Percentiles rank a stretch among this genome's conserved stretches.
Conservation (phyloP, 1,140 invertebrate genomes). For the Trichonephila inaurata region DNA sequence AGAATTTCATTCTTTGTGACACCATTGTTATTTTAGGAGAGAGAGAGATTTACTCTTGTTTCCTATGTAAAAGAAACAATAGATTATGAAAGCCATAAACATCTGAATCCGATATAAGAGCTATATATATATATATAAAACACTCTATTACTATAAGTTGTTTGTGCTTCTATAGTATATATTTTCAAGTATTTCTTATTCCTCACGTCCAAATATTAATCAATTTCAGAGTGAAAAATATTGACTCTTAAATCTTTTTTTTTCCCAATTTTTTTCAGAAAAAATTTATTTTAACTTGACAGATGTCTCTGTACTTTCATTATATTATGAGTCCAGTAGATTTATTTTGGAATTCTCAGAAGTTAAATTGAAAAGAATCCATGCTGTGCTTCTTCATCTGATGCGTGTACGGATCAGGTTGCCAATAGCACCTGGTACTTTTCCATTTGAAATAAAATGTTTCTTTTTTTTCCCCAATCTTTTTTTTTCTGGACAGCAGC, state of each 20-base stretch:
- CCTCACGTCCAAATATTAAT: neutral
- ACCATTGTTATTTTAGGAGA: neutral
- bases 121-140: no score
- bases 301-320: slow-evolving; percentile 14
- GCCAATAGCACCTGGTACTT: slow-evolving; percentile 45
- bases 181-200: neutral
- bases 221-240: neutral
- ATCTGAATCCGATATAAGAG: neutral
- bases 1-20: neutral
- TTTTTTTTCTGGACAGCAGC: neutral
- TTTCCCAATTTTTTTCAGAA: no score
- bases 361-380: neutral
- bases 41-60: neutral
- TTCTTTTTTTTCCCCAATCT: neutral
- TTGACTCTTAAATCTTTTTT: neutral
- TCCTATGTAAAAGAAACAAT: neutral
- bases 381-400: neutral
- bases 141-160: neutral
- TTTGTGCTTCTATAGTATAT: neutral
- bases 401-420: neutral
- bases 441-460: slow-evolving; percentile 15
- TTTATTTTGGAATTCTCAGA: slow-evolving; percentile 17
- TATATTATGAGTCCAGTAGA: neutral
- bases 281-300: slow-evolving; percentile 34
- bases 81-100: neutral